Base-by-base conservation (phyloP, 2,797 vertebrate genomes). In the Hipposideros larvatus region DNA sequence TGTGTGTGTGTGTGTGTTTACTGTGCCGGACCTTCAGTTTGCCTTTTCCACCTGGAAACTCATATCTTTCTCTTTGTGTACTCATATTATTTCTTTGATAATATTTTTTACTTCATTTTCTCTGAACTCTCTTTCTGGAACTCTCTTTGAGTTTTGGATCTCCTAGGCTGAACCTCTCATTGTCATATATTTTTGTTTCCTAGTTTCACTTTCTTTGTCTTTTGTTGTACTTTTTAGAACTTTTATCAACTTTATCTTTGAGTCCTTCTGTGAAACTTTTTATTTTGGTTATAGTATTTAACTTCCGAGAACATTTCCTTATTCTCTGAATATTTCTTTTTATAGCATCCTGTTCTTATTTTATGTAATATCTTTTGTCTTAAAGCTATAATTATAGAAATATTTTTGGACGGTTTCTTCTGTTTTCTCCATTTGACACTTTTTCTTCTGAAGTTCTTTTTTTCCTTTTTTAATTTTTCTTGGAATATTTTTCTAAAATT, bases 181-280 rank as follows among this genome's bases (percentile, higher is more conserved):
- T 53, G 22, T 71, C 37, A 73, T 19, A 1, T 59, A 59, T 71
- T 75, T 90, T 91, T 34, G 14, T 90, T 53, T 75, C 59, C 7
- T 79, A 24, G 68, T 79, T 77, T 74, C 24, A 31, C 7, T 31
- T 41, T 59, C 37, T 83, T 87, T 83, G 22, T n/a, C 24, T 71
- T 94, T 80, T 83, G 22, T 87, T 75, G 18, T 65, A 57, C 15
- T 68, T 92, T 87, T 61, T 68, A 37, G 26, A 92, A 91, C 21
- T 9, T 43, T 24, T 57, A 90, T 86, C 46, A 74, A 15, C n/a
- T 71, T 90, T 79, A 37, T 82, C 28, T 84, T 21, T 51, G 26
- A 92, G 21, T 63, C 59, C 0, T 87, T 87, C 43, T 65, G 26
- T 31, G 53, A 11, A 59, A 5, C 3, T 1, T 73, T 80, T 75